These are phyloP conservation scores for Rhingia campestris DNA, from an alignment of 2,888 invertebrate species.

Conservation along the genomic window DNA sequence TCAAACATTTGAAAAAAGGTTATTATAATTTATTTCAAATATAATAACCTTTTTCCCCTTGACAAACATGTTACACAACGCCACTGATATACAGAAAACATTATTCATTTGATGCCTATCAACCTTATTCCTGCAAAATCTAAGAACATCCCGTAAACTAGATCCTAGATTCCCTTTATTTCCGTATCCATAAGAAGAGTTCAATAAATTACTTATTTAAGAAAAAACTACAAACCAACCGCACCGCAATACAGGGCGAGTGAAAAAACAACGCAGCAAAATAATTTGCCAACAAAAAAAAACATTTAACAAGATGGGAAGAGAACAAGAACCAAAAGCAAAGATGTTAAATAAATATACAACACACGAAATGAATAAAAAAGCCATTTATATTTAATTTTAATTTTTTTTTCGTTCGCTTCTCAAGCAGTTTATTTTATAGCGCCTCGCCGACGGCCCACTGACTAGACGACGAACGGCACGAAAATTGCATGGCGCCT, in stretches of 20 bases:
- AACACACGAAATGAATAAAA: constrained; percentile 68
- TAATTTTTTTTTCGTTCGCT: constrained; percentile 40
- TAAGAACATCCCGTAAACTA: too few relatives aligned
- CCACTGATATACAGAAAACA: too few relatives aligned
- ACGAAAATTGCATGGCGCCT: constrained; percentile 74
- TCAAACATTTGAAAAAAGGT: too few relatives aligned
- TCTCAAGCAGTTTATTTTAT: constrained; percentile 69
- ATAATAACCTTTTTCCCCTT: too few relatives aligned
- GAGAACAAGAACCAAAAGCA: constrained; percentile 46
- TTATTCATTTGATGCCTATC: too few relatives aligned
- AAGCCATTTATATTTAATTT: constrained; percentile 59
- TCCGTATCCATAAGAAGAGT: constrained; percentile 36
- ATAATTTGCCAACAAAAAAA: constrained; percentile 14
- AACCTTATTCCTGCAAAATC: too few relatives aligned
- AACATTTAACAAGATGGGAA: constrained; percentile 49
- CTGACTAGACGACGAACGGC: constrained; percentile 71
- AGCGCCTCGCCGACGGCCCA: constrained; percentile 72
- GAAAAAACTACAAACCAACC: constrained; percentile 16
- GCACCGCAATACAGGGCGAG: neutral
- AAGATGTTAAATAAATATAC: constrained; percentile 66
- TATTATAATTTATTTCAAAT: too few relatives aligned
- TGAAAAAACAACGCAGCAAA: constrained; percentile 14
- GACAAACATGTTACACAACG: too few relatives aligned
- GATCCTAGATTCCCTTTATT: neutral
- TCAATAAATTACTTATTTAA: constrained; percentile 48